Conservation (phyloP, 2,797 vertebrate genomes). For the Macropodus opercularis region DNA sequence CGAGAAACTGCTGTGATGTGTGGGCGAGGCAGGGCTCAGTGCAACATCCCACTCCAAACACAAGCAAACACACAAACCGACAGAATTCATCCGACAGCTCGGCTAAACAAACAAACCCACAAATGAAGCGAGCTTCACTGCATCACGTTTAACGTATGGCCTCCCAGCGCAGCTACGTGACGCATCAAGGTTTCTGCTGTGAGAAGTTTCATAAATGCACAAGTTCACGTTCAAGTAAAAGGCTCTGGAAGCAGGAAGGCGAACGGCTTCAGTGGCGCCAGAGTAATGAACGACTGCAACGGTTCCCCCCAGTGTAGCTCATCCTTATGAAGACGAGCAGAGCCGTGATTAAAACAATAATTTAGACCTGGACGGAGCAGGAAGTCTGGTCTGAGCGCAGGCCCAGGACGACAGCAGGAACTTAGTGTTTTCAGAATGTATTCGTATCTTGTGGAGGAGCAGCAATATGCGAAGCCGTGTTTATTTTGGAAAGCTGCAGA, state of each 20-base stretch:
- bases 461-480: not conserved
- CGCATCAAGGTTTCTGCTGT: too few species aligned
- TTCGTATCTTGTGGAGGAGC: not conserved
- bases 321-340: conserved; percentile 30
- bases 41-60: conserved; percentile 37
- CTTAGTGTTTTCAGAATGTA: conserved; percentile 5
- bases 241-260: too few species aligned
- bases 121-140: too few species aligned
- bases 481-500: conserved; percentile 33
- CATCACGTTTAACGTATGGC: not conserved
- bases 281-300: conserved; percentile 39
- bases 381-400: conserved; percentile 12
- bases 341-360: conserved; percentile 41
- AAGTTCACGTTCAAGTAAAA: too few species aligned
- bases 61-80: conserved; percentile 17
- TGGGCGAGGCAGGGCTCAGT: conserved; percentile 33
- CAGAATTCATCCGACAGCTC: conserved; percentile 1
- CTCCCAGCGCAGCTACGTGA: too few species aligned
- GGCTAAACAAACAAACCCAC: not conserved
- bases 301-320: conserved; percentile 14
- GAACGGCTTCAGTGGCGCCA: not conserved
- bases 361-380: conserved; percentile 20
- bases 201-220: too few species aligned
- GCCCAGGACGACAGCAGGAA: not conserved
- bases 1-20: conserved; percentile 10